Base-by-base conservation (phyloP, 1,140 invertebrate species). In the Trachelipus rathkii region DNA sequence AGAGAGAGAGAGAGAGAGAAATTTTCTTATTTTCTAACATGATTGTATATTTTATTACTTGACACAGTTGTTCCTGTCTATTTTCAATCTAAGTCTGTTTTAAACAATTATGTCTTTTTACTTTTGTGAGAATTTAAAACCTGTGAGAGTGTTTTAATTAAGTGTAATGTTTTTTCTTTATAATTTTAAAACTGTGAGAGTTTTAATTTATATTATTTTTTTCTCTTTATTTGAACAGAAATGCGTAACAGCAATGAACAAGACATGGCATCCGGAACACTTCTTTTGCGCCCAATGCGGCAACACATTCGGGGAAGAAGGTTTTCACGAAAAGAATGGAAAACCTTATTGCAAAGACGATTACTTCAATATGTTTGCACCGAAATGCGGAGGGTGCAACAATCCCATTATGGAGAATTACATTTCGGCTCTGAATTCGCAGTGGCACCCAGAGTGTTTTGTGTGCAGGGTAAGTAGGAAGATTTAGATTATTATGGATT, bases 381-480 rank as follows among this genome's bases (percentile, higher is more conserved):
- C 97, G 0, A 99, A 99, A 85, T 99, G 97, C 87, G 96, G 95
- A 19, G 95, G 96, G 21, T 99, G 98, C 88, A 92, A 91, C 82
- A 90, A 93, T 46, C 93, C 98, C 70, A 99, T 99, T 82, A 97
- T 96, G 90, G 96, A 98, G 85, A 99, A 99, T 86, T 99, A 98
- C 85, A 98, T 99, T 83, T 97, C 96, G 0, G 97, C 97, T 13
- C 87, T 99, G 69, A 98, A 97, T 85, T 90, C 92, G 75, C 96
- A 99, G 85, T 99, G 97, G 97, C 98, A 99, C 88, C 95, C 96
- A 11, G 94, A 98, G 84, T 99, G 98, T 86, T 99, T 99, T 88
- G 96, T 98, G 77, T 99, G 98, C 90, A 92, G 95, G 92, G 97
- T 99, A 90, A 89, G 93, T 90, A 33, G 33, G 33, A 33, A 33